phyloP scores from a whole-genome alignment of 2,113 vertebrate genomes.

The Myrmecophaga tridactyla region DNA sequence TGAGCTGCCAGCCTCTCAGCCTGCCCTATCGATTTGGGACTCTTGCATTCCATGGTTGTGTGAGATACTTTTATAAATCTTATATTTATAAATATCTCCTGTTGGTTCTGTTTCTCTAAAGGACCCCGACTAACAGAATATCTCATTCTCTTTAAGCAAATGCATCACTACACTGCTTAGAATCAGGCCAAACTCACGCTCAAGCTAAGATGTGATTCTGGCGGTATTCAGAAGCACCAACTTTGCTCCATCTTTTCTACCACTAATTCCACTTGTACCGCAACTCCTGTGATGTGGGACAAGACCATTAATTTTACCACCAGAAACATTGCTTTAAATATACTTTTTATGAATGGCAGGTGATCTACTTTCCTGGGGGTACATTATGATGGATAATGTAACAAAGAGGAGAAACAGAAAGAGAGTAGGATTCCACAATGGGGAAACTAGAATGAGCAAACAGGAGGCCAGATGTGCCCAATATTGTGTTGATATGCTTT shows the following conservation, averaged over 20 bases:
- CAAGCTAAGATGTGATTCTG: not conserved
- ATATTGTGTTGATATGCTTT: conserved; percentile 25
- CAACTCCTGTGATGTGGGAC: not conserved
- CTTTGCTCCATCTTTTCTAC: not conserved
- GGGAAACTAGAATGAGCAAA: not conserved
- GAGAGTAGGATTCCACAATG: not conserved
- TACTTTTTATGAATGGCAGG: not conserved
- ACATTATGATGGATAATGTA: not conserved
- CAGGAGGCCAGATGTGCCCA: not conserved
- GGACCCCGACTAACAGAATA: no score
- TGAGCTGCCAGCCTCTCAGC: no score
- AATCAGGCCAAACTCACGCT: not conserved
- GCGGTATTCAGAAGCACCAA: not conserved
- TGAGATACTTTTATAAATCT: no score
- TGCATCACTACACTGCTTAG: not conserved
- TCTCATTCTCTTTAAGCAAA: not conserved
- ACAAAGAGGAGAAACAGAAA: not conserved
- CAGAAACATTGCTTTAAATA: not conserved
- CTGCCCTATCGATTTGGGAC: no score
- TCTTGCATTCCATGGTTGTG: no score
- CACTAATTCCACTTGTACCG: not conserved
- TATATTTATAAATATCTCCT: no score
- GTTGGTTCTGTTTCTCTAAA: no score
- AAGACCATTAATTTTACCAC: not conserved
- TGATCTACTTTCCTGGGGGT: not conserved